Evolutionary conservation across 35 echinoderm and acorn worm species (phyloP), one percentile per base, ranked within the genome.

Genomic region (Ophioderma brevispina): DNA sequence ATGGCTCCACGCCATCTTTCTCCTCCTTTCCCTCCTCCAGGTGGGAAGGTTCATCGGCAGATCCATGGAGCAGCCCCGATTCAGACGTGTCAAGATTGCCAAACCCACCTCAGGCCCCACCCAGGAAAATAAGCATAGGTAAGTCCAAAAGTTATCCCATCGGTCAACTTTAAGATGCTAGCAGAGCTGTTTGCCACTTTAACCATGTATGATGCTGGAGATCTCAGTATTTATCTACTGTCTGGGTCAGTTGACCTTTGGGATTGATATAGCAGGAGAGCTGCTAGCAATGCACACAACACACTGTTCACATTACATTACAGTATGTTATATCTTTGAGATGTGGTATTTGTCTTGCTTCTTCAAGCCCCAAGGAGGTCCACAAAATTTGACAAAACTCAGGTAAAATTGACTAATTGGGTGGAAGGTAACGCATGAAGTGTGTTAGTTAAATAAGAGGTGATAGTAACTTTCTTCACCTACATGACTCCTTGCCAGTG

Each of bases 1-100:
- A 94, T 75, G 86, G 92, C 43, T 94, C 92, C 32, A 91, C 92
- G 37, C 90, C 92, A 21, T 94, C 96, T 0, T 93, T 59, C 70
- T 85, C 87, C 32, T 93, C 87, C 38, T 93, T 80, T 83, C 78
- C 89, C 13, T 89, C 87, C 32, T 81, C 76, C 13, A 78, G 75
- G n/a, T 76, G 76, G 41, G 85, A 40, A 40, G 90, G 84, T 13
- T 43, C 70, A 19, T 37, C 38, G 63, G 78, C 79, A 31, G 91
- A 92, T 75, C 91, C 85, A 59, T 92, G 91, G 91, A 92, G 85
- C 75, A 94, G 87, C 55, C 86, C 86, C n/a, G 86, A 88, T 37
- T 89, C 92, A 17, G 92, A 94, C 28, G 35, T 94, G 32, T 89
- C 91, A n/a, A 79, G 84, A 40, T 82, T 93, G 32, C 86, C 83